Base-by-base conservation (phyloP, 2,888 invertebrate genomes). In the Xestia xanthographa region DNA sequence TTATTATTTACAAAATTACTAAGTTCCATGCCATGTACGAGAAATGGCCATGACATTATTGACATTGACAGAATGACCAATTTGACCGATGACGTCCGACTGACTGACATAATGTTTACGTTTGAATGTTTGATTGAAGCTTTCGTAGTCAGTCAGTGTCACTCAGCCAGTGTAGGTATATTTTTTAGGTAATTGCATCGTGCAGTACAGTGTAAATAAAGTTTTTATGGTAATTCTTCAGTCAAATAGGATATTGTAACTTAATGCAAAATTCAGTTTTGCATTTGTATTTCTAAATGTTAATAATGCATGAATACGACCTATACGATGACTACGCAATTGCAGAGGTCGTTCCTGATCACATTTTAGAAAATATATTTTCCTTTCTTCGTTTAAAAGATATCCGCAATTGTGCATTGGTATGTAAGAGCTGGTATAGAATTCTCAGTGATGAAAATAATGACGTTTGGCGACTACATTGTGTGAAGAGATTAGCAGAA, bases 401-500 rank as follows among this genome's bases (percentile, higher is more conserved):
- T 93, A 96, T 99, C 84, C 97, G 98, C 90, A 98, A 98, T 94
- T 99, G 99, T 97, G 98, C 98, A 82, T 96, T 99, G 87, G 99
- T 99, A 72, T 99, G 99, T 95, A 98, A 98, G 94, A 98, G 97
- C 91, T 99, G 99, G 99, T 98, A 98, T 93, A 97, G 97, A 92
- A 98, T 98, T 93, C 96, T 99, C 77, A 98, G 98, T 93, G 98
- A 99, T 92, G 99, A 99, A 96, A 99, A 99, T 95, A 99, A 98
- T 95, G 99, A 99, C 90, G 98, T 99, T 81, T 99, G 99, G 99
- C 97, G 99, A 91, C 97, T 98, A 92, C 98, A 99, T 90, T 99
- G 99, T 95, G 97, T 98, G 83, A 97, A 98, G 91, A 98, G 98
- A 95, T 96, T 99, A 87, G 98, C 99, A 1, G 98, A 98, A 94